Percentiles rank a stretch among this genome's conserved stretches.
Conservation (phyloP, 2,888 invertebrate genomes). For the Ischnura elegans region DNA sequence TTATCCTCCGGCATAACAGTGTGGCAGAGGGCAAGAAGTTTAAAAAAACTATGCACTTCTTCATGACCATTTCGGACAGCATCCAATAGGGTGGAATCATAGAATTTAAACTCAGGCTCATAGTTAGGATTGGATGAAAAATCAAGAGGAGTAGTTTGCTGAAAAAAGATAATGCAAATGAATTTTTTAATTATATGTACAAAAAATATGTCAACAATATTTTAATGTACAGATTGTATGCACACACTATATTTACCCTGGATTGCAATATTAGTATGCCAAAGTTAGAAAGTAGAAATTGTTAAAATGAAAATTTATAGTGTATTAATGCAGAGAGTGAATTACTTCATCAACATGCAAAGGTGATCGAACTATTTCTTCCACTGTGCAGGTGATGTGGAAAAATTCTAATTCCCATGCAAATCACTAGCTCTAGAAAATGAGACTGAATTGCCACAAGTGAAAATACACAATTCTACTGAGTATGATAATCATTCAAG, state of each 20-base stretch:
- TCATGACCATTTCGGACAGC: constrained; percentile 87
- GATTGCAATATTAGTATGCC: not conserved
- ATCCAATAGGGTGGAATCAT: constrained; percentile 91
- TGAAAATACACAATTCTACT: constrained; percentile 50
- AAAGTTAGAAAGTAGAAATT: not conserved
- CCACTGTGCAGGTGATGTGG: not conserved
- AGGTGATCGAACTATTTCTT: not conserved
- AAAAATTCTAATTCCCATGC: constrained; percentile 49
- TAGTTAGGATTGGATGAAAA: constrained; percentile 96
- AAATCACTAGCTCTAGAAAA: constrained; percentile 57
- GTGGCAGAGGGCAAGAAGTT: constrained; percentile 96
- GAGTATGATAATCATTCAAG: not conserved
- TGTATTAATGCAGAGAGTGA: constrained; percentile 28
- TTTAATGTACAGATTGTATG: not conserved
- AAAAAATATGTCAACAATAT: not conserved
- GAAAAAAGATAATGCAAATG: constrained; percentile 73
- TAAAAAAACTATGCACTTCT: constrained; percentile 92
- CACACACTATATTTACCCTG: not conserved
- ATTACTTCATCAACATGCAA: constrained; percentile 11
- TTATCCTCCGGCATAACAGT: constrained; percentile 99
- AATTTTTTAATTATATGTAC: not conserved
- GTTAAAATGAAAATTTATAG: not conserved
- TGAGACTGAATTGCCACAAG: not conserved
- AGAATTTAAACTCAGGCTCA: constrained; percentile 96
- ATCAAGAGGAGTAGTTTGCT: constrained; percentile 90